A percentile compares a stretch with the other conserved stretches of the same genome.
Evolutionary conservation across 2,888 invertebrate species (phyloP).

Genomic region (Ectemnius lituratus): DNA sequence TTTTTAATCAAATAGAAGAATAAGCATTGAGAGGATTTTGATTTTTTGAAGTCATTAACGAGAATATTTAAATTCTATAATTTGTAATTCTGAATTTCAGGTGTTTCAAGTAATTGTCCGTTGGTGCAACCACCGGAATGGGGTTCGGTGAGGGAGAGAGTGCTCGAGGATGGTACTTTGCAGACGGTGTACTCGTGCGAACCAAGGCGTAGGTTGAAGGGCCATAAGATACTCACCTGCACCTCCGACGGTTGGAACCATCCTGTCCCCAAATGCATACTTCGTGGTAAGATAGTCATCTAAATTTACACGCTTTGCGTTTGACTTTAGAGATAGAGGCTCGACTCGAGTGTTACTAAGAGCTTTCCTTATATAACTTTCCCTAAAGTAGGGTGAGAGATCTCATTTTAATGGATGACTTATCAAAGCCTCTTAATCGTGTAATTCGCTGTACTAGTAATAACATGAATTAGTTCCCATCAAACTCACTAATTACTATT

Average conservation of each 20-base stretch:
- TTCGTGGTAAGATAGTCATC: conserved; percentile 60
- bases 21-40: no score
- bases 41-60: no score
- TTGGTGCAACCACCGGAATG: conserved; percentile 65
- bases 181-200: conserved; percentile 71
- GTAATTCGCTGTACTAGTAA: no score
- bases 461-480: no score
- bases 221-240: conserved; percentile 71
- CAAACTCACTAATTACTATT: no score
- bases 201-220: conserved; percentile 67
- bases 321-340: neutral
- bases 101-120: conserved; percentile 64
- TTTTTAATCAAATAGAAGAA: no score
- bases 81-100: conserved; percentile 49
- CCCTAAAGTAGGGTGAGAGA: neutral
- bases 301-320: conserved; percentile 14
- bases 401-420: no score
- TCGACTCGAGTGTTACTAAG: neutral
- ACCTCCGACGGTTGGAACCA: conserved; percentile 68
- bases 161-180: conserved; percentile 67
- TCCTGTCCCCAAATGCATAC: conserved; percentile 68
- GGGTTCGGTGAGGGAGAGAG: conserved; percentile 66
- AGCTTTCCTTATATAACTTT: neutral
- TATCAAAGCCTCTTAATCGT: no score
- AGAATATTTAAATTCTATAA: neutral